phyloP scores from a whole-genome alignment of 2,113 vertebrate species.

The Neotoma lepida region DNA sequence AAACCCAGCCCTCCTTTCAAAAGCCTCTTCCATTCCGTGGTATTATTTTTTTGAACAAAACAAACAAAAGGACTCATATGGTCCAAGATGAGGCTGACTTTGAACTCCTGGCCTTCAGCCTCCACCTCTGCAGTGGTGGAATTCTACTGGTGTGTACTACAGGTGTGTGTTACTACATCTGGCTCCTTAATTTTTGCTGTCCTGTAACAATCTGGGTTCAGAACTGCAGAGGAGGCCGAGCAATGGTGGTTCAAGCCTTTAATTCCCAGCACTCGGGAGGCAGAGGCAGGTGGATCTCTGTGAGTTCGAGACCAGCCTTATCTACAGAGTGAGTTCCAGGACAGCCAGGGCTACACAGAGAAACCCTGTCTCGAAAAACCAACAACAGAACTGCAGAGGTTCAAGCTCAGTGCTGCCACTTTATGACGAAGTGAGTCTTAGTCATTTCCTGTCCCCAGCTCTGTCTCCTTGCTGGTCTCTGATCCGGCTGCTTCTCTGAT shows the following conservation, averaged over 20 bases:
- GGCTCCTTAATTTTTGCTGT: not conserved
- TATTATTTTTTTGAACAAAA: not conserved
- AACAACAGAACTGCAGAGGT: not conserved
- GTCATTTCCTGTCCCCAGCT: not conserved
- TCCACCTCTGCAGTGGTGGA: not conserved
- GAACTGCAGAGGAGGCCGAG: not conserved
- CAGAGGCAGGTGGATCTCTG: not conserved
- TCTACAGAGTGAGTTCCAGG: not conserved
- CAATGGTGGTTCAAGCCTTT: not conserved
- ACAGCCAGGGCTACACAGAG: not conserved
- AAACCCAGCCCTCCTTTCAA: not conserved
- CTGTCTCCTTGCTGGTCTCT: not conserved
- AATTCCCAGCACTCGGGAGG: not conserved
- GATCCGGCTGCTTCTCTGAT: not conserved
- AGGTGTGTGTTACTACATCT: too few relatives aligned
- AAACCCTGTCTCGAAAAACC: not conserved
- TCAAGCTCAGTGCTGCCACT: not conserved
- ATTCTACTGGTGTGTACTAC: not conserved
- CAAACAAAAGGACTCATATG: not conserved
- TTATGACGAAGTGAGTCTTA: not conserved
- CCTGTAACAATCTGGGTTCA: conserved; percentile 37
- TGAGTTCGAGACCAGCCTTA: not conserved
- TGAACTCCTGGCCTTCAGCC: not conserved
- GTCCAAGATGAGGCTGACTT: not conserved
- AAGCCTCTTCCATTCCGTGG: not conserved